These are phyloP conservation scores for Meriones unguiculatus DNA, from an alignment of 2,113 vertebrate genomes.

Conservation along the genomic window DNA sequence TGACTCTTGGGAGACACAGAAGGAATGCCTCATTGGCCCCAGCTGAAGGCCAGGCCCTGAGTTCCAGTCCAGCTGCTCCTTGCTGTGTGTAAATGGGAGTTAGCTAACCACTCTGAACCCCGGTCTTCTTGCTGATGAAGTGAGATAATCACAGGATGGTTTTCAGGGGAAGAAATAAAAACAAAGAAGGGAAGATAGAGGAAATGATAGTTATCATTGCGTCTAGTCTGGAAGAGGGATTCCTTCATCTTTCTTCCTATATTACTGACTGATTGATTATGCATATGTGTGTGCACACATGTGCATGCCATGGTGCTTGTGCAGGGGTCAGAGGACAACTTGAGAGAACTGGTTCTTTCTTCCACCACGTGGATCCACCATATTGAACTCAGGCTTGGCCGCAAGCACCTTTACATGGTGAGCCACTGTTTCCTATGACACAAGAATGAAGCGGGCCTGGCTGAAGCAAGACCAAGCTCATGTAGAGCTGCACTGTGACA, in stretches of 20 bases:
- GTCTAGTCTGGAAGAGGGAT: neutral
- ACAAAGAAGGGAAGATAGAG: fast-evolving
- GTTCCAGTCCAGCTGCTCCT: neutral
- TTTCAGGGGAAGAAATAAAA: neutral
- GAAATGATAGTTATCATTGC: fast-evolving
- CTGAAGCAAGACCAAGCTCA: constrained; percentile 74
- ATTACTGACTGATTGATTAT: neutral
- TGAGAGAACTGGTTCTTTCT: neutral
- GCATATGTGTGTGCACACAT: neutral
- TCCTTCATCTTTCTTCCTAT: neutral
- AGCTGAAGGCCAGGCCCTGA: neutral
- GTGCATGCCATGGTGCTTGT: neutral
- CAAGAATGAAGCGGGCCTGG: constrained; percentile 75
- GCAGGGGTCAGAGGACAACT: neutral
- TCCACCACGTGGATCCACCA: neutral
- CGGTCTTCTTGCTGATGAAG: neutral
- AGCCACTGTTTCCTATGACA: neutral
- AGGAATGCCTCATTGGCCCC: fast-evolving
- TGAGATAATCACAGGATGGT: neutral
- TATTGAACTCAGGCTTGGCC: neutral
- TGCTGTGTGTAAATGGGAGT: neutral
- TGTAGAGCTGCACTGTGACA: constrained; percentile 34
- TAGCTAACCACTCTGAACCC: neutral
- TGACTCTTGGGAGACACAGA: neutral
- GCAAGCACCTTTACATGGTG: neutral